Evolutionary conservation across 2,113 vertebrate genomes (phyloP).

Genomic region (Garra rufa): DNA sequence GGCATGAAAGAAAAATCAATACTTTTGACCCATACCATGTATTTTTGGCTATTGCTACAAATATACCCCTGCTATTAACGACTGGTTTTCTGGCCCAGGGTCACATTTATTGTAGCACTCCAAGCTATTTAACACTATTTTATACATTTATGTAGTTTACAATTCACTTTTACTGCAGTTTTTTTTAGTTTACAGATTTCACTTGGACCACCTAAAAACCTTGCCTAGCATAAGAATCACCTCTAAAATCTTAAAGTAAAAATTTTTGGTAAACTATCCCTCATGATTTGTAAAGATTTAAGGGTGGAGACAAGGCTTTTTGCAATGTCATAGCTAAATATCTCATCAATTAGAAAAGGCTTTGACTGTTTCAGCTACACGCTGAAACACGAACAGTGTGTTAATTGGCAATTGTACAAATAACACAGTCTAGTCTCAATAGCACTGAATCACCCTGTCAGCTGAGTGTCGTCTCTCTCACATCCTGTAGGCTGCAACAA

Average conservation of each 20-base stretch:
- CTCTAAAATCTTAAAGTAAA: not conserved
- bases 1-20: too few species aligned
- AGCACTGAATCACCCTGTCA: constrained; percentile 44
- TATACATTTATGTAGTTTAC: not conserved
- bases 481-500: constrained; percentile 33
- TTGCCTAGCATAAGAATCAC: not conserved
- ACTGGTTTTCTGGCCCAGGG: too few species aligned
- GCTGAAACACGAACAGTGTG: not conserved
- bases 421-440: constrained; percentile 11
- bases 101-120: not conserved
- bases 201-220: not conserved
- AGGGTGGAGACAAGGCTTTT: not conserved
- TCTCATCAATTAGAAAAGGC: not conserved
- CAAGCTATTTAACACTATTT: not conserved
- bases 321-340: not conserved
- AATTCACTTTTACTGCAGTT: not conserved
- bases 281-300: not conserved
- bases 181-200: not conserved
- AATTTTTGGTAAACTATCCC: too few species aligned
- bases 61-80: too few species aligned
- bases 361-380: constrained; percentile 13
- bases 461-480: constrained; percentile 31
- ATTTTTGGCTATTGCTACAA: too few species aligned
- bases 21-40: too few species aligned
- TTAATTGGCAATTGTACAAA: constrained; percentile 14